Evolutionary conservation across 2,888 invertebrate species (phyloP).

Genomic region (Charanyca ferruginea): DNA sequence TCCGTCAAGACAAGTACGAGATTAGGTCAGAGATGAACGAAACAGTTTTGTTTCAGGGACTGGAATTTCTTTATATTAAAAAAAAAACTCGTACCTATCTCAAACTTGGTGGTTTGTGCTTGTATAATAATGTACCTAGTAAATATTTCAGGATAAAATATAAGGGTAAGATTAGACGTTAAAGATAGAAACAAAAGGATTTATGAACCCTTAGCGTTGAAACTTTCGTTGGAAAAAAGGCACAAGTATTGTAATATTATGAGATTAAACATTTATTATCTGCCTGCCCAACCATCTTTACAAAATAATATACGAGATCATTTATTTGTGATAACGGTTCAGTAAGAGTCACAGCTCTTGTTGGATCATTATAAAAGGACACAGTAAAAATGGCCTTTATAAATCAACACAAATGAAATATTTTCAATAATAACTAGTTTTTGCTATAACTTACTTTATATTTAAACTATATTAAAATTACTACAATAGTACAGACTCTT

Average conservation of each 20-base stretch:
- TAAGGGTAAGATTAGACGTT: not conserved
- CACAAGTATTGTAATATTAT: not conserved
- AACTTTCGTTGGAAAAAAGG: not conserved
- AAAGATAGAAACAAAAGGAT: not conserved
- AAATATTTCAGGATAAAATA: slow-evolving; percentile 10
- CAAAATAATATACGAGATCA: not conserved
- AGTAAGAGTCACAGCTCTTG: too few relatives aligned
- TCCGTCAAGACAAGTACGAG: slow-evolving; percentile 42
- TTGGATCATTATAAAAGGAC: too few relatives aligned
- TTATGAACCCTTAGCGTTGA: not conserved
- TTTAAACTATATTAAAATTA: too few relatives aligned
- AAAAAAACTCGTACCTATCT: slow-evolving; percentile 3
- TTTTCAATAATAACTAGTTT: too few relatives aligned
- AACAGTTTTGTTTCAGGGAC: slow-evolving; percentile 37
- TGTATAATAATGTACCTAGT: too few relatives aligned
- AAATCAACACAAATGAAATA: too few relatives aligned
- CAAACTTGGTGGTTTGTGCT: too few relatives aligned
- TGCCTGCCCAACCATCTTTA: not conserved
- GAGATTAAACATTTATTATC: not conserved
- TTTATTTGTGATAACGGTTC: too few relatives aligned
- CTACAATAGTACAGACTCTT: too few relatives aligned
- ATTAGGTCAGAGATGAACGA: slow-evolving; percentile 38
- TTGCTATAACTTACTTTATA: too few relatives aligned
- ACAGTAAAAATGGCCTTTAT: too few relatives aligned
- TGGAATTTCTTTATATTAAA: too few relatives aligned